phyloP scores from a whole-genome alignment of 2,888 invertebrate species.

The Leptothorax acervorum region DNA sequence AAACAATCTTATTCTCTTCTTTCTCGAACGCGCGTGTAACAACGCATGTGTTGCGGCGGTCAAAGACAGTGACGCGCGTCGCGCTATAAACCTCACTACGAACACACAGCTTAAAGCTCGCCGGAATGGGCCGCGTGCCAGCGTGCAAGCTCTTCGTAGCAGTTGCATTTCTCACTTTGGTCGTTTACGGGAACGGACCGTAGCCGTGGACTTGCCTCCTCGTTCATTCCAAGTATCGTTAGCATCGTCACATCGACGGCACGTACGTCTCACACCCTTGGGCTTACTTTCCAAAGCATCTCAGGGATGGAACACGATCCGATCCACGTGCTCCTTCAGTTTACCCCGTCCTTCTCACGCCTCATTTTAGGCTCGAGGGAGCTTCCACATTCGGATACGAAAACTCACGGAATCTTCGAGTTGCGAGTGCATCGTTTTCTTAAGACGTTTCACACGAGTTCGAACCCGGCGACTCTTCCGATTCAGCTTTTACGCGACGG shows the following conservation, averaged over 20 bases:
- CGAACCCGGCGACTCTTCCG: conserved; percentile 23
- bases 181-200: conserved; percentile 59
- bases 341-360: conserved; percentile 42
- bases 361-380: conserved; percentile 49
- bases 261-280: conserved; percentile 73
- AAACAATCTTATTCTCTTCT: conserved; percentile 2
- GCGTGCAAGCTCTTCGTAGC: conserved; percentile 56
- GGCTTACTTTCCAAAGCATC: conserved; percentile 61
- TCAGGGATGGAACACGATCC: conserved; percentile 48
- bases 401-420: conserved; percentile 77
- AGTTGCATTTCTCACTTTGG: conserved; percentile 53
- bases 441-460: conserved; percentile 70
- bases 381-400: conserved; percentile 43
- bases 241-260: conserved; percentile 71
- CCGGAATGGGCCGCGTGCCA: conserved; percentile 67
- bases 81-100: conserved; percentile 64
- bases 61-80: conserved; percentile 33
- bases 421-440: conserved; percentile 79
- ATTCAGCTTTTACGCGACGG: conserved; percentile 5
- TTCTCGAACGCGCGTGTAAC: conserved; percentile 4
- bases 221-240: conserved; percentile 64
- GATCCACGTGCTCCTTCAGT: conserved; percentile 26
- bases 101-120: conserved; percentile 57
- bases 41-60: conserved; percentile 9
- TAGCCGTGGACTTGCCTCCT: conserved; percentile 34